Conservation (phyloP, 1,140 invertebrate species). For the Forficula auricularia region DNA sequence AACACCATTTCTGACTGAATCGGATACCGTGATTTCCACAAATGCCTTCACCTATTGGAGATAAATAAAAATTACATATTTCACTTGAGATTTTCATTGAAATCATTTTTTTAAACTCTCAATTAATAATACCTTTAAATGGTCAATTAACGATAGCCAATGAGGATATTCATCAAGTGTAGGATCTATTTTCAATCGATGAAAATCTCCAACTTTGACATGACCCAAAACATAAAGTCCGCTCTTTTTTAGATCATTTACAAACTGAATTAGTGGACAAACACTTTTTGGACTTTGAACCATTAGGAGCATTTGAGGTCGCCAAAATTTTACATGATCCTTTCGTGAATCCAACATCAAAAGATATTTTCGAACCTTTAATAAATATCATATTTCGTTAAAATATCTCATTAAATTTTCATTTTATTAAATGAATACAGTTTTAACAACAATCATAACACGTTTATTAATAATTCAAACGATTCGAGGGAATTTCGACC, state of each 20-base stretch:
- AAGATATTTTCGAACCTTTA: slow-evolving; percentile 83
- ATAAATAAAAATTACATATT: slow-evolving; percentile 12
- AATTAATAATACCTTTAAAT: slow-evolving; percentile 64
- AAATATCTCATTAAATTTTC: background rate
- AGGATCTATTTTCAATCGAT: slow-evolving; percentile 43
- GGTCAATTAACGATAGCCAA: slow-evolving; percentile 77
- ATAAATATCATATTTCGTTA: slow-evolving; percentile 7
- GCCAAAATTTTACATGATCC: slow-evolving; percentile 98
- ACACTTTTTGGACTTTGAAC: slow-evolving; percentile 78
- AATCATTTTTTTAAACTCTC: slow-evolving; percentile 11
- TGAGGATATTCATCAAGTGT: slow-evolving; percentile 57
- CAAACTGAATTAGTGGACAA: slow-evolving; percentile 86
- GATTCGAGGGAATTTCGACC: no score
- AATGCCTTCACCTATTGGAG: slow-evolving; percentile 96
- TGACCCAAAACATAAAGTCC: slow-evolving; percentile 91
- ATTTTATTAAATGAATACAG: no score
- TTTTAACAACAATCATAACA: no score
- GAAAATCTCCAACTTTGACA: slow-evolving; percentile 46
- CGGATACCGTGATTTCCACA: slow-evolving; percentile 80
- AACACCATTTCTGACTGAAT: slow-evolving; percentile 69
- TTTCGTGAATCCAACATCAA: slow-evolving; percentile 87
- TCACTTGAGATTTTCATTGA: background rate
- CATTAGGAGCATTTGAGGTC: slow-evolving; percentile 88
- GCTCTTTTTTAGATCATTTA: slow-evolving; percentile 97
- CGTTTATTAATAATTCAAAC: no score